Evolutionary conservation across 2,113 vertebrate species (phyloP).

Genomic region (Cyprinus carpio): DNA sequence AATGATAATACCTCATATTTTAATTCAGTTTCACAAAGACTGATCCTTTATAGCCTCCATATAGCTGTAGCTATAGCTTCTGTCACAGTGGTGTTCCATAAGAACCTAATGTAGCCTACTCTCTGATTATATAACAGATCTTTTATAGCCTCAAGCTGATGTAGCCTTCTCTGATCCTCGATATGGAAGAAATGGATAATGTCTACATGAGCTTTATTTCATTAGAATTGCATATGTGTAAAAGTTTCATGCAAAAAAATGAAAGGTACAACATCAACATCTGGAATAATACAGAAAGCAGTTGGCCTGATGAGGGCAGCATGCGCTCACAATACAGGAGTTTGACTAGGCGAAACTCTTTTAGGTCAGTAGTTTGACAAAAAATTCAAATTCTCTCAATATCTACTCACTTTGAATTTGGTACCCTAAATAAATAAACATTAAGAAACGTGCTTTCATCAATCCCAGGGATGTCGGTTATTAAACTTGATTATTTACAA

Average conservation of each 20-base stretch:
- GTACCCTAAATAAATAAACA: neutral
- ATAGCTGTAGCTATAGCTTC: neutral
- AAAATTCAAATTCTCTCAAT: neutral
- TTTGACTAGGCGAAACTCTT: too few relatives aligned
- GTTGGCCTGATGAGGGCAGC: conserved; percentile 27
- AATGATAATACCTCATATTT: neutral
- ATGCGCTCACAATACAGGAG: neutral
- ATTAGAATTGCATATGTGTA: neutral
- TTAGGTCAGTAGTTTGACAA: too few relatives aligned
- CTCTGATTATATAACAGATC: neutral
- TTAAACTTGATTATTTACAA: neutral
- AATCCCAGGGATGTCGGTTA: neutral
- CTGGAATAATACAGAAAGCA: neutral
- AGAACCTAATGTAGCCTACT: neutral
- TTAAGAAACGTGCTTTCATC: neutral
- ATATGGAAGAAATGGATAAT: neutral
- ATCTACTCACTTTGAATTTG: neutral
- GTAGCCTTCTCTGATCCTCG: neutral
- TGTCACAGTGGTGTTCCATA: neutral
- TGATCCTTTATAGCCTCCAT: neutral
- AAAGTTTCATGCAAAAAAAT: neutral
- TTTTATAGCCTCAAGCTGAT: neutral
- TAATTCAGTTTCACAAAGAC: neutral
- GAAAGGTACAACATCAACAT: too few relatives aligned
- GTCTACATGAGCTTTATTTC: neutral